Percentiles rank a stretch among this genome's conserved stretches.
Conservation (phyloP, 2,113 vertebrate species). For the Corythornis madagascariensis region DNA sequence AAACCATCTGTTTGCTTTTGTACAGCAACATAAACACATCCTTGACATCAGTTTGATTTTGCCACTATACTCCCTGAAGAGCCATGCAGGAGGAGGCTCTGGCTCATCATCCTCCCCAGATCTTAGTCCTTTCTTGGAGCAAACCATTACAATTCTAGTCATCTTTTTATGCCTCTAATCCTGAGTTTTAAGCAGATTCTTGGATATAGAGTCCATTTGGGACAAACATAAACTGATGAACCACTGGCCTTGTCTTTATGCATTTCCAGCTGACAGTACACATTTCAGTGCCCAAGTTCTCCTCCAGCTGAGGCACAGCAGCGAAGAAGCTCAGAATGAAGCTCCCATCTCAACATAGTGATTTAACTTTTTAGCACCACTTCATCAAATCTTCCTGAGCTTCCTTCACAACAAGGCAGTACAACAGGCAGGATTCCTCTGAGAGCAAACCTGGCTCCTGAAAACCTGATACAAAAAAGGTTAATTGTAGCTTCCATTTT, state of each 20-base stretch:
- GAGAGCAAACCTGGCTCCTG: neutral
- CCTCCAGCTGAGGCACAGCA: neutral
- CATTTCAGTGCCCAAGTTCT: neutral
- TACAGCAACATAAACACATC: neutral
- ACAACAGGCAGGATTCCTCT: neutral
- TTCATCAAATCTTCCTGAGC: neutral
- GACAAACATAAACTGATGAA: conserved; percentile 16
- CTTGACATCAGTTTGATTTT: conserved; percentile 46
- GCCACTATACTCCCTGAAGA: conserved; percentile 24
- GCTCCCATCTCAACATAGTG: neutral
- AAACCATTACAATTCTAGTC: conserved; percentile 25
- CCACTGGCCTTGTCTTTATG: neutral
- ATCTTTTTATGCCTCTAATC: neutral
- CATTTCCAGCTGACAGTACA: neutral
- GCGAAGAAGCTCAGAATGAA: neutral
- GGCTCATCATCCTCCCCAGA: neutral
- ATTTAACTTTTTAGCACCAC: neutral
- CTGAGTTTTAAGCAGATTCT: neutral
- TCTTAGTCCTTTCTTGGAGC: conserved; percentile 1
- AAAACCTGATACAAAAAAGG: neutral
- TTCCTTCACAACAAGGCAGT: neutral
- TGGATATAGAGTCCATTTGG: conserved; percentile 2
- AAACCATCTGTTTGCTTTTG: conserved; percentile 57
- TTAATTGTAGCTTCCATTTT: neutral
- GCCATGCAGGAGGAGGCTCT: neutral